Conservation (phyloP, 2,888 invertebrate species). For the Stenodema calcarata region DNA sequence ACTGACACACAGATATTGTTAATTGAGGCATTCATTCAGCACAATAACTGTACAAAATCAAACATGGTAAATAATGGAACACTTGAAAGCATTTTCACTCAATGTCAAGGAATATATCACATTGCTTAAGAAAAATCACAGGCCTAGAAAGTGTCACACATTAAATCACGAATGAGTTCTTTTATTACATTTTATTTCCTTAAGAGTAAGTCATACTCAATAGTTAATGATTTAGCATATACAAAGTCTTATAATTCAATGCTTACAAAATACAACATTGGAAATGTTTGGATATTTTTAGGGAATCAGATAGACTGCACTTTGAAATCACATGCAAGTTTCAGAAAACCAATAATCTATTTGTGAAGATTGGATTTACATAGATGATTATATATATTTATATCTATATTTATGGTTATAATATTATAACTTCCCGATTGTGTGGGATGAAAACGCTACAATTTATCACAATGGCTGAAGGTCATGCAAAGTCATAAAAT, state of each 20-base stretch:
- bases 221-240: neutral
- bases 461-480: constrained; percentile 38
- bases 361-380: neutral
- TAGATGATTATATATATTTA: neutral
- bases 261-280: constrained; percentile 3
- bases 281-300: neutral
- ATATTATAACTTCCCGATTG: neutral
- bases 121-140: constrained; percentile 48
- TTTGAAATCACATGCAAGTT: neutral
- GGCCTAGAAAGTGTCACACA: constrained; percentile 45
- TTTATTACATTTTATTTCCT: neutral
- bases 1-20: constrained; percentile 1
- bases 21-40: constrained; percentile 3
- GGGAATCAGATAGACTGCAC: neutral
- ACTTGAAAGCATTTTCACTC: constrained; percentile 31
- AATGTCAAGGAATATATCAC: constrained; percentile 46
- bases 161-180: constrained; percentile 41
- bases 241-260: constrained; percentile 6
- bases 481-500: constrained; percentile 42
- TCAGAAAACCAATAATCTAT: neutral
- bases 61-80: neutral
- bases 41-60: constrained; percentile 1
- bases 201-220: neutral
- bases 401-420: no score
- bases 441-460: neutral